Conservation (phyloP, 2,888 invertebrate genomes). For the Carabus problematicus region DNA sequence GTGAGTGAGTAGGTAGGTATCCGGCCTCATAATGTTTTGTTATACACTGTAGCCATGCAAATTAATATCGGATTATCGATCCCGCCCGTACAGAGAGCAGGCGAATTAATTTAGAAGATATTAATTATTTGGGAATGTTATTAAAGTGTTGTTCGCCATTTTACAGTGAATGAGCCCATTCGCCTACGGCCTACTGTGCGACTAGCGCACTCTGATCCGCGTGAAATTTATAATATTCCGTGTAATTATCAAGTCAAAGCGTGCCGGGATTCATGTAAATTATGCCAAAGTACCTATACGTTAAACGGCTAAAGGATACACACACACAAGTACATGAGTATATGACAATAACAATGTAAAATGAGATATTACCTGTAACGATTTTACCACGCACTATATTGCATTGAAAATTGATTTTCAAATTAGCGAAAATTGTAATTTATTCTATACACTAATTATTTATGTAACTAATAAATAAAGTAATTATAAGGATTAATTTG, state of each 20-base stretch:
- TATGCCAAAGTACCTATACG: slow-evolving; percentile 22
- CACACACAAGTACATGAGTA: too few relatives aligned
- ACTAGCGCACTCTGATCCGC: slow-evolving; percentile 16
- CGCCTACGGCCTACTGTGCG: background rate
- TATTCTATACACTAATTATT: too few relatives aligned
- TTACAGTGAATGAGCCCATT: background rate
- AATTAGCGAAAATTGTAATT: too few relatives aligned
- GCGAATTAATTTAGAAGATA: slow-evolving; percentile 41
- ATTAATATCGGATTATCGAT: slow-evolving; percentile 37
- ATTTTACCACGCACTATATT: too few relatives aligned
- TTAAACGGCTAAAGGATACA: slow-evolving; percentile 3
- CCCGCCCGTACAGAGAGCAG: background rate
- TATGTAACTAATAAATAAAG: too few relatives aligned
- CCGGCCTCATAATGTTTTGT: slow-evolving; percentile 7
- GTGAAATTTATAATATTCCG: slow-evolving; percentile 36
- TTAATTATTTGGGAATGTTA: slow-evolving; percentile 37
- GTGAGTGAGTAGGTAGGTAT: background rate
- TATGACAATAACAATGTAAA: too few relatives aligned
- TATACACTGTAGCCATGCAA: slow-evolving; percentile 11
- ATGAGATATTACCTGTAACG: too few relatives aligned
- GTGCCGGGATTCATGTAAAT: slow-evolving; percentile 27
- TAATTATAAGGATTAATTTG: too few relatives aligned
- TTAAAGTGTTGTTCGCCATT: slow-evolving; percentile 28
- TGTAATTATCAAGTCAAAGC: slow-evolving; percentile 3
- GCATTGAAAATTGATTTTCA: too few relatives aligned